These are phyloP conservation scores for Lepus townsendii DNA, from an alignment of 2,797 vertebrate species.

Conservation along the genomic window DNA sequence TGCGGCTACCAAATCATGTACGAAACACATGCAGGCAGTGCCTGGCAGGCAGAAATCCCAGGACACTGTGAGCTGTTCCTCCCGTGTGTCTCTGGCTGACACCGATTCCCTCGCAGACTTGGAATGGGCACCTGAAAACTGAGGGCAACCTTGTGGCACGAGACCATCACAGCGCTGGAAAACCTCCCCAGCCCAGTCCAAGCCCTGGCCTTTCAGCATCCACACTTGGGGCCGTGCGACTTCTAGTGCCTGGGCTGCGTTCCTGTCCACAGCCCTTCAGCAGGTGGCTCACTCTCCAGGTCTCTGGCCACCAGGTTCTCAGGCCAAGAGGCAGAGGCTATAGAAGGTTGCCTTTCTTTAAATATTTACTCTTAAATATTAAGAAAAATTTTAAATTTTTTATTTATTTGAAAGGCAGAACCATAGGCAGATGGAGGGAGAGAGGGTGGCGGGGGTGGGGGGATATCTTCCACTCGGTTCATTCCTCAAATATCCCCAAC, in stretches of 20 bases:
- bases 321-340: background rate
- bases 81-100: background rate
- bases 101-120: background rate
- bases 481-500: too few relatives aligned
- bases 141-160: fast-evolving
- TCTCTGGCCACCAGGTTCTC: conserved; percentile 8
- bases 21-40: background rate
- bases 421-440: too few relatives aligned
- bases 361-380: background rate
- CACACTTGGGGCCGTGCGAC: fast-evolving
- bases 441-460: too few relatives aligned
- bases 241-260: background rate
- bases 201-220: background rate
- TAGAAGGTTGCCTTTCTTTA: background rate
- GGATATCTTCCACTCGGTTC: too few relatives aligned
- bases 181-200: background rate
- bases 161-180: background rate
- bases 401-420: too few relatives aligned
- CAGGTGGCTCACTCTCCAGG: background rate
- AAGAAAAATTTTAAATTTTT: too few relatives aligned
- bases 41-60: background rate
- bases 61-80: background rate
- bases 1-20: background rate
- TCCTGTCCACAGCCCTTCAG: background rate
- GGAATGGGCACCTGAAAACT: background rate